A percentile compares a stretch with the other conserved stretches of the same genome.
phyloP scores from a whole-genome alignment of 2,113 vertebrate species.

The Lophotis ruficrista region DNA sequence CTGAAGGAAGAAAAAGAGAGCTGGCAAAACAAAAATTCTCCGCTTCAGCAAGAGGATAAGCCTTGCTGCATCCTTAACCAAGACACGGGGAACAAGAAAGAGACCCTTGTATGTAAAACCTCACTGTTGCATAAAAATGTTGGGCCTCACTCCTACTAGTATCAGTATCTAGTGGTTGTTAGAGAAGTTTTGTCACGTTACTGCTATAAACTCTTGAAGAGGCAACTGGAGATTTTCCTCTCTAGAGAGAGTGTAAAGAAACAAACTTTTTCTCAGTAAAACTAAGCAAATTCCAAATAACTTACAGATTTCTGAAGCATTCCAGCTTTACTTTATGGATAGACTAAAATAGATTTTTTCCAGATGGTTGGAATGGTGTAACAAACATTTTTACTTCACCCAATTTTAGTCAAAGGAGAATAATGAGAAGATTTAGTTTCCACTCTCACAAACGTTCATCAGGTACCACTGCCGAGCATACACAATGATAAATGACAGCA shows the following conservation, averaged over 20 bases:
- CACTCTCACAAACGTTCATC: neutral
- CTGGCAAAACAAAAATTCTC: neutral
- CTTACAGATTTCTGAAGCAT: neutral
- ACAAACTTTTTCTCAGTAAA: neutral
- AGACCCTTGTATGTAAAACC: neutral
- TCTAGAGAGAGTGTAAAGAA: neutral
- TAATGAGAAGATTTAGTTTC: neutral
- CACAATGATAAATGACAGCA: neutral
- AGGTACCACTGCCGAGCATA: neutral
- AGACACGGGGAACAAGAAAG: neutral
- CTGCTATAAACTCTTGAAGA: neutral
- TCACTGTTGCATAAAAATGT: neutral
- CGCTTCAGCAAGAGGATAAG: neutral
- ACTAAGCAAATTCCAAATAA: neutral
- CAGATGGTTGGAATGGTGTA: conserved; percentile 22
- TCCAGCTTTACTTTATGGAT: neutral
- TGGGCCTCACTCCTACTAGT: neutral
- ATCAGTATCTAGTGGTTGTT: neutral
- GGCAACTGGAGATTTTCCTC: neutral
- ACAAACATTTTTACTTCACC: neutral
- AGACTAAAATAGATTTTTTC: conserved; percentile 2
- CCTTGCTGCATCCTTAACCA: neutral
- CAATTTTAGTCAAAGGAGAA: neutral
- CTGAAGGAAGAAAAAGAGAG: neutral
- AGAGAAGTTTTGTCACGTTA: neutral